phyloP scores from a whole-genome alignment of 2,113 vertebrate genomes.

The Nannospalax galili region DNA sequence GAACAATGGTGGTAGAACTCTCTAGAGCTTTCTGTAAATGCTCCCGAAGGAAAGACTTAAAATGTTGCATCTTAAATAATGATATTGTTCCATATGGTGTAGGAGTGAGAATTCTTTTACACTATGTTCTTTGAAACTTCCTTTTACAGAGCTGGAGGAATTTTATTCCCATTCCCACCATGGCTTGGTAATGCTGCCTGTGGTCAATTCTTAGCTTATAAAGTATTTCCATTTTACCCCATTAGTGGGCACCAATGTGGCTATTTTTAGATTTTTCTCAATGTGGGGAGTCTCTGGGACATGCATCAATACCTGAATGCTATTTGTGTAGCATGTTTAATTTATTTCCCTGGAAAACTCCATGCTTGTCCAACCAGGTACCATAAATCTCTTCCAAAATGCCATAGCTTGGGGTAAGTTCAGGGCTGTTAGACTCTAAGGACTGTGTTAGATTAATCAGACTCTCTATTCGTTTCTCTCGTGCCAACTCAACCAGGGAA shows the following conservation, averaged over 20 bases:
- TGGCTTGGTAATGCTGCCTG: not conserved
- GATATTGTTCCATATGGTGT: not conserved
- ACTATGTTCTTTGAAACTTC: not conserved
- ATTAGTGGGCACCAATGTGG: slow-evolving; percentile 64
- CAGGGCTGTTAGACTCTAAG: slow-evolving; percentile 68
- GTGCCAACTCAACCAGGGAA: slow-evolving; percentile 26
- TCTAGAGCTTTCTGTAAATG: not conserved
- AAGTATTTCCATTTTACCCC: slow-evolving; percentile 39
- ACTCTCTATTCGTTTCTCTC: slow-evolving; percentile 59
- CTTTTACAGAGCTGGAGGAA: not conserved
- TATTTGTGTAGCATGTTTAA: slow-evolving; percentile 76
- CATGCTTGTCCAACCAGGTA: slow-evolving; percentile 72
- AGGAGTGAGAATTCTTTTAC: not conserved
- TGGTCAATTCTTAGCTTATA: slow-evolving; percentile 45
- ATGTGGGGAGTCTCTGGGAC: slow-evolving; percentile 77
- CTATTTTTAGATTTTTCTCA: slow-evolving; percentile 77
- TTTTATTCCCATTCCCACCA: not conserved
- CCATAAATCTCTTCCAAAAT: slow-evolving; percentile 79
- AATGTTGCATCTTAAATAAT: not conserved
- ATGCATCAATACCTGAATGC: slow-evolving; percentile 74
- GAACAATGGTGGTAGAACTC: not conserved
- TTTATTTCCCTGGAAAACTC: slow-evolving; percentile 81
- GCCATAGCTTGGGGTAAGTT: slow-evolving; percentile 78
- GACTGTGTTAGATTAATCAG: slow-evolving; percentile 64
- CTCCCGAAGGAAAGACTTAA: not conserved